These are phyloP conservation scores for Pteropus rufus DNA, from an alignment of 2,797 vertebrate genomes.

Conservation along the genomic window DNA sequence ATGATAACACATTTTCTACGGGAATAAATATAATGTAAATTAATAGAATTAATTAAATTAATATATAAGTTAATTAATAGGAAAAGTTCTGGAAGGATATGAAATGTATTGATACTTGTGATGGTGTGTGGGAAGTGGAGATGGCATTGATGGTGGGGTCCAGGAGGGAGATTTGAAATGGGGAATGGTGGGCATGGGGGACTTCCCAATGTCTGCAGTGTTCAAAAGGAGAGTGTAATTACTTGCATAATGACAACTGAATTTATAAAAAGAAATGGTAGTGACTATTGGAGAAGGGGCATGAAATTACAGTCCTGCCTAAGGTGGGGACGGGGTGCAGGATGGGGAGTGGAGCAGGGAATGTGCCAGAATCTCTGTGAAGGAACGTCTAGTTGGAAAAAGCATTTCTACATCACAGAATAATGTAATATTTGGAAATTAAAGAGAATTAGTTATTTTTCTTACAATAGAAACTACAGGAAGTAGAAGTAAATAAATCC, in stretches of 20 bases:
- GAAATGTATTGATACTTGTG: not conserved
- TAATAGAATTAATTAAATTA: not conserved
- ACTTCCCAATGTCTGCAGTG: not conserved
- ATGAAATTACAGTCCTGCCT: not conserved
- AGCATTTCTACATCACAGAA: not conserved
- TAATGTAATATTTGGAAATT: not conserved
- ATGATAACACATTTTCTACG: not conserved
- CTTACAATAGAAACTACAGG: not conserved
- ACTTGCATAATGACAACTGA: not conserved
- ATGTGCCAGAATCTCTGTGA: not conserved
- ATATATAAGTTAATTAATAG: not conserved
- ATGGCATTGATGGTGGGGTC: too few relatives aligned
- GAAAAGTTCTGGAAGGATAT: not conserved
- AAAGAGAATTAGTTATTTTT: not conserved
- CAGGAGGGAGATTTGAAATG: not conserved
- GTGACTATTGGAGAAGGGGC: not conserved
- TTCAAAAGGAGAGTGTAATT: not conserved
- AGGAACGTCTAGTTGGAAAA: not conserved
- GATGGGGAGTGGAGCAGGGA: not conserved
- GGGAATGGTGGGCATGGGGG: too few relatives aligned
- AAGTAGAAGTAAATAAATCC: not conserved
- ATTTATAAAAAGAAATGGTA: not conserved
- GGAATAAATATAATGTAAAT: not conserved
- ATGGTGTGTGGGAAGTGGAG: not conserved
- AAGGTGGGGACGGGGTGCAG: not conserved